Conservation (phyloP, 2,888 invertebrate species). For the Phalera bucephala region DNA sequence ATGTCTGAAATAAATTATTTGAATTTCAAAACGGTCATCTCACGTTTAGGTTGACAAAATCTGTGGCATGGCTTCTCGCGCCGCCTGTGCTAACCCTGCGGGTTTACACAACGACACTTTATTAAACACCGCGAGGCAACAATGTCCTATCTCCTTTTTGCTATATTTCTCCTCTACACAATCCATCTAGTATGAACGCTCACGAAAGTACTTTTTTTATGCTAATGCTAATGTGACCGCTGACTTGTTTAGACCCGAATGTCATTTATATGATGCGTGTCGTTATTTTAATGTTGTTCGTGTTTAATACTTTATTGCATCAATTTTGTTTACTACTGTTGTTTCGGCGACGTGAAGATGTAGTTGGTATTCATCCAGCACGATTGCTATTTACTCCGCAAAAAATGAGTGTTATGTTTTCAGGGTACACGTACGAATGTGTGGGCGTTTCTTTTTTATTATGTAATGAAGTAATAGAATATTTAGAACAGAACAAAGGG, state of each 20-base stretch:
- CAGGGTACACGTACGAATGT: too few relatives aligned
- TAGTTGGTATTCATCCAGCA: constrained; percentile 24
- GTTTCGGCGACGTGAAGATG: constrained; percentile 30
- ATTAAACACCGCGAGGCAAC: constrained; percentile 13
- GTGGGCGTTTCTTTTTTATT: too few relatives aligned
- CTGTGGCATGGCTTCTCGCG: too few relatives aligned
- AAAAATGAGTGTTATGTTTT: too few relatives aligned
- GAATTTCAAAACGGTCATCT: too few relatives aligned
- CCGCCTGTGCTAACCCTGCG: too few relatives aligned
- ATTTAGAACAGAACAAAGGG: too few relatives aligned
- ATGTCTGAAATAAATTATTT: too few relatives aligned
- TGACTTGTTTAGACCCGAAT: constrained; percentile 51
- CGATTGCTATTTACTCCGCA: too few relatives aligned
- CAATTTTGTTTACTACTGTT: constrained; percentile 26
- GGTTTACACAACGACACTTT: constrained; percentile 36
- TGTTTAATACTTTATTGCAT: constrained; percentile 38
- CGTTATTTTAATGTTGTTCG: constrained; percentile 49
- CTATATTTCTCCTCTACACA: constrained; percentile 9
- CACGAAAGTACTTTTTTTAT: constrained; percentile 46
- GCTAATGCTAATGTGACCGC: constrained; percentile 47
- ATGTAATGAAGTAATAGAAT: too few relatives aligned
- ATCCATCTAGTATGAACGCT: constrained; percentile 15
- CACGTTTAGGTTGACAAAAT: too few relatives aligned
- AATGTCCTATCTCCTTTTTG: constrained; percentile 11
- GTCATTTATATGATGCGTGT: constrained; percentile 52